Evolutionary conservation across 2,113 vertebrate genomes (phyloP), one percentile per base, ranked within the genome.

Genomic region (Spermophilus dauricus): DNA sequence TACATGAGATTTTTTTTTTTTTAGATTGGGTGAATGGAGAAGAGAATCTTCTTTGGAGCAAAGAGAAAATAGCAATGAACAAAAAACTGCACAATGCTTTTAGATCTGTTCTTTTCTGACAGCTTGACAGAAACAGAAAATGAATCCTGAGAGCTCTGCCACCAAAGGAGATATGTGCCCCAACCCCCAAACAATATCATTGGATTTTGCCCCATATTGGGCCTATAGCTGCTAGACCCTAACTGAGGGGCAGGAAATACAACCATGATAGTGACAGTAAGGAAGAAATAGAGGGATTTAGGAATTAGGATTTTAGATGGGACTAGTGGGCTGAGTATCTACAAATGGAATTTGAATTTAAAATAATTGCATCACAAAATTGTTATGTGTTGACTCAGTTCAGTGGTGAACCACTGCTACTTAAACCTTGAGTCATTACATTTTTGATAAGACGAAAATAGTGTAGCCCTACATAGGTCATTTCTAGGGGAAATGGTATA

Each of bases 21-120:
- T 5, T 18, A 28, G 4, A 76, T 16, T 1, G 53, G 3, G 0
- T 3, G 45, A 37, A 67, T 20, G n/a, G 34, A 78, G 24, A 67
- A 91, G 70, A 78, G 42, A 34, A 63, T 76, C 22, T 39, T 77
- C 7, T 4, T 22, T 77, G n/a, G 30, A 75, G 20, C 5, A 14
- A 78, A 37, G 14, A 86, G 4, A 8, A 37, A 8, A 16, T 51
- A n/a, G 4, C 63, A 45, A 6, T 45, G 30, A 20, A 12, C 10
- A 37, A 14, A 63, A 8, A 45, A 34, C 28, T 18, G 48, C 34
- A 69, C 42, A 45, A 82, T 45, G 45, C 8, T 45, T 45, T 45
- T 45, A 45, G 45, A 45, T 45, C 8, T 45, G 45, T 45, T 45
- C 45, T 45, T 45, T 45, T 45, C 45, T 45, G 45, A 45, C 45